Evolutionary conservation across 2,797 vertebrate genomes (phyloP).

Genomic region (Numenius phaeopus): DNA sequence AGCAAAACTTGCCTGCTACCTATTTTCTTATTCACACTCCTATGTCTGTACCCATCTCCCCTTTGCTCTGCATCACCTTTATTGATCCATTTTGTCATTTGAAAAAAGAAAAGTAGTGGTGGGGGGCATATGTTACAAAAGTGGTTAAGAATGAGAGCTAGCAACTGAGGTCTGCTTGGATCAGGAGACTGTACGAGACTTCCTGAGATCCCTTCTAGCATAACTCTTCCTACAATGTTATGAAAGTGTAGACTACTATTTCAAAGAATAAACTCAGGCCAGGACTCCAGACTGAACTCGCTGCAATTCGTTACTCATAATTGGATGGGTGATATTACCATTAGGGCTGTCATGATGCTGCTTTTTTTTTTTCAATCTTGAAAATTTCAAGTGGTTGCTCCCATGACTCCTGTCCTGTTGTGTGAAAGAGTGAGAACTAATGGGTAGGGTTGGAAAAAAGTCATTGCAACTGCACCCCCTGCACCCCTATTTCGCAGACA

Average conservation of each 20-base stretch:
- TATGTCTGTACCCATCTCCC: background rate
- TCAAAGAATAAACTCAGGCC: background rate
- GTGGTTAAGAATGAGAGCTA: background rate
- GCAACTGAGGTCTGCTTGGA: background rate
- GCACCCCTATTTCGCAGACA: background rate
- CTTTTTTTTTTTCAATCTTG: background rate
- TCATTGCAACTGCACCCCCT: background rate
- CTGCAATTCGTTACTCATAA: background rate
- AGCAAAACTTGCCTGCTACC: background rate
- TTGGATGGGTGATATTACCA: background rate
- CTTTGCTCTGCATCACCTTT: background rate
- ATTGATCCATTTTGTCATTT: background rate
- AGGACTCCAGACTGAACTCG: background rate
- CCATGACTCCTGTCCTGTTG: background rate
- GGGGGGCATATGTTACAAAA: background rate
- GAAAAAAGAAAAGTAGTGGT: accelerated
- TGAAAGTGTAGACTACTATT: background rate
- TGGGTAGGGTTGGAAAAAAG: background rate
- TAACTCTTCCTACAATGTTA: background rate
- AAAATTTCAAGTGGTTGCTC: background rate
- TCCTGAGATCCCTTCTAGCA: background rate
- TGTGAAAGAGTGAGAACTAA: background rate
- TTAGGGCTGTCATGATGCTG: background rate
- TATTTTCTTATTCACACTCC: background rate
- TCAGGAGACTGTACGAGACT: background rate